phyloP scores from a whole-genome alignment of 2,797 vertebrate genomes.

The Melanotaenia boesemani region DNA sequence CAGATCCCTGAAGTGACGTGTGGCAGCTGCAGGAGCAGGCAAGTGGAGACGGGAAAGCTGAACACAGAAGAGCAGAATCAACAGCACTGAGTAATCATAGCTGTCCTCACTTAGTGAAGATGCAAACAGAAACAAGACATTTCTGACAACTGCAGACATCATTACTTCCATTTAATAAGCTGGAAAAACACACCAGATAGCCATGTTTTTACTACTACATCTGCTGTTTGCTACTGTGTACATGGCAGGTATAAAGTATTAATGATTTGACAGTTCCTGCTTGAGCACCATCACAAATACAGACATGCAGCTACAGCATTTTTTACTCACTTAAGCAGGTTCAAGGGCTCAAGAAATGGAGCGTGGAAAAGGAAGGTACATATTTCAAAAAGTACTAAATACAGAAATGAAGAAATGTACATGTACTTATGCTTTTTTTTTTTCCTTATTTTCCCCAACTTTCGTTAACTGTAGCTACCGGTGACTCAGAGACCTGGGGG shows the following conservation, averaged over 20 bases:
- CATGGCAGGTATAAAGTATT: conserved; percentile 21
- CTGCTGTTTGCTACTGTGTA: conserved; percentile 25
- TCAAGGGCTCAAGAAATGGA: neutral
- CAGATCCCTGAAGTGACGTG: conserved; percentile 72
- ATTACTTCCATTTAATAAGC: conserved; percentile 44
- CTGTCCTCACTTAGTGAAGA: conserved; percentile 15
- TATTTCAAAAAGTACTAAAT: no score
- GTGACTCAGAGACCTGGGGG: no score
- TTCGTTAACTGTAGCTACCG: no score
- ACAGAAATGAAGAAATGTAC: no score
- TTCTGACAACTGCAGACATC: conserved; percentile 41
- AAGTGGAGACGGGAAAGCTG: conserved; percentile 49
- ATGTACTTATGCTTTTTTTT: no score
- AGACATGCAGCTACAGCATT: conserved; percentile 14
- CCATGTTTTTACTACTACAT: conserved; percentile 16
- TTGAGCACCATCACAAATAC: conserved; percentile 6
- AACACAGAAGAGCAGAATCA: conserved; percentile 42
- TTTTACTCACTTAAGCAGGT: conserved; percentile 5
- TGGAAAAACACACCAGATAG: conserved; percentile 13
- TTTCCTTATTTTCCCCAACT: no score
- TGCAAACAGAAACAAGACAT: conserved; percentile 31
- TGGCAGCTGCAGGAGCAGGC: conserved; percentile 35
- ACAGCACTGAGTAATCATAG: conserved; percentile 48
- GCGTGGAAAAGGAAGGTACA: neutral
- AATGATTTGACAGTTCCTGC: conserved; percentile 20